Evolutionary conservation across 2,797 vertebrate genomes (phyloP), one percentile per base, ranked within the genome.

Genomic region (Chaunax sp.): DNA sequence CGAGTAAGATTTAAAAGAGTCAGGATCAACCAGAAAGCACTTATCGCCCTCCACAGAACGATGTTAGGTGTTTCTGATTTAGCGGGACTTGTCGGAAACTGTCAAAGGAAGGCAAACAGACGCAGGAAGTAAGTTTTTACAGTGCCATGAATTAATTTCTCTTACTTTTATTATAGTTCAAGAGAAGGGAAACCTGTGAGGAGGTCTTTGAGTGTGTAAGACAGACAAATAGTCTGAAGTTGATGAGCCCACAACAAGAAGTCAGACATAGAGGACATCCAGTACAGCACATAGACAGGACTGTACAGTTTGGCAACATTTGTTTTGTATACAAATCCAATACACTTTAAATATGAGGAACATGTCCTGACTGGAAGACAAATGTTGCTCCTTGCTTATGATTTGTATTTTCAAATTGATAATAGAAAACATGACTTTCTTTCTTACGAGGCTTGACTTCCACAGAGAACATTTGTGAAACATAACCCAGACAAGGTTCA

Each of bases 81-180:
- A 30, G 28, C 5, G 5, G 9, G 28, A 30, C 28, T 9, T 5
- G 28, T 30, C 9, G 28, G 28, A 30, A 30, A 30, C 28, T 30
- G 5, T 2, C 28, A 1, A 9, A 30, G 9, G 28, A 30, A 30
- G 28, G 28, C 28, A 30, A 9, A n/a, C n/a, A n/a, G n/a, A n/a
- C n/a, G n/a, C n/a, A n/a, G n/a, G n/a, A n/a, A n/a, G n/a, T n/a
- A n/a, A n/a, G n/a, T n/a, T n/a, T n/a, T n/a, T n/a, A n/a, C n/a
- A n/a, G n/a, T n/a, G n/a, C n/a, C n/a, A n/a, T n/a, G 38, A 68
- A 79, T 77, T 52, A 75, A 25, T 56, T 71, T 68, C n/a, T 38
- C 58, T 67, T 47, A 55, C 41, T 63, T 66, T 62, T 26, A 47
- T 40, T 41, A 66, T 9, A 45, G 28, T 47, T 20, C 41, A 62